These are phyloP conservation scores for Eristalis tenax DNA, from an alignment of 2,888 invertebrate genomes.

Conservation along the genomic window DNA sequence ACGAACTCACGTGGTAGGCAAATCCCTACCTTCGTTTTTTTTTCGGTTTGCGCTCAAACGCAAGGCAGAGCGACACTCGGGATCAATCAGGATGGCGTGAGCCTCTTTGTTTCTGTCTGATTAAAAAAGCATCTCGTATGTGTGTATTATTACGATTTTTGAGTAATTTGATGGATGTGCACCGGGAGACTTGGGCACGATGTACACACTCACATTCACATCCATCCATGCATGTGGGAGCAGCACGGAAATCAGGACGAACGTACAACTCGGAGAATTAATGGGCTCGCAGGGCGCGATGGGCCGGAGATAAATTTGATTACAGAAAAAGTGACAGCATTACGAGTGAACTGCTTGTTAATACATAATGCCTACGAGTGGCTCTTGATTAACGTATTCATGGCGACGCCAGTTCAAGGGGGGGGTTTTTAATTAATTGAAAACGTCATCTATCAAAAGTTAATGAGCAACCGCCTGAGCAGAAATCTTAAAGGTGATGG, in stretches of 20 bases:
- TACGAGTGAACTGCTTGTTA: slow-evolving; percentile 71
- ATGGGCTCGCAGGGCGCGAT: slow-evolving; percentile 68
- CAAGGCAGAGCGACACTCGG: slow-evolving; percentile 61
- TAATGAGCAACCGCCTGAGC: slow-evolving; percentile 53
- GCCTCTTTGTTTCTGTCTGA: slow-evolving; percentile 72
- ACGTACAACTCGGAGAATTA: slow-evolving; percentile 50
- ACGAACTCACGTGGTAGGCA: slow-evolving; percentile 48
- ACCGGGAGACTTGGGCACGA: slow-evolving; percentile 49
- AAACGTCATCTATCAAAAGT: slow-evolving; percentile 66
- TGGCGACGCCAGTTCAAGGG: not conserved
- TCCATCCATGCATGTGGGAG: not conserved
- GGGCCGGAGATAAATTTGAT: slow-evolving; percentile 71
- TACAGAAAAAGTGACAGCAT: slow-evolving; percentile 71
- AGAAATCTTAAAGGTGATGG: slow-evolving; percentile 46
- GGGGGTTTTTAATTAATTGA: slow-evolving; percentile 65
- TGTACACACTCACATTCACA: not conserved
- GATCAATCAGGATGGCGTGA: slow-evolving; percentile 70
- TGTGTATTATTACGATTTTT: slow-evolving; percentile 66
- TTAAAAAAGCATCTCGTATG: slow-evolving; percentile 56
- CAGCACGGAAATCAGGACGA: slow-evolving; percentile 49
- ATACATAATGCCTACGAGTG: slow-evolving; percentile 68
- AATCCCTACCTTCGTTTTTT: slow-evolving; percentile 27
- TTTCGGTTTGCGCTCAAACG: slow-evolving; percentile 60
- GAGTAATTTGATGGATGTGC: slow-evolving; percentile 72
- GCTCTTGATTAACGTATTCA: slow-evolving; percentile 62